Evolutionary conservation across 2,797 vertebrate genomes (phyloP).

Genomic region (Graptemys geographica): DNA sequence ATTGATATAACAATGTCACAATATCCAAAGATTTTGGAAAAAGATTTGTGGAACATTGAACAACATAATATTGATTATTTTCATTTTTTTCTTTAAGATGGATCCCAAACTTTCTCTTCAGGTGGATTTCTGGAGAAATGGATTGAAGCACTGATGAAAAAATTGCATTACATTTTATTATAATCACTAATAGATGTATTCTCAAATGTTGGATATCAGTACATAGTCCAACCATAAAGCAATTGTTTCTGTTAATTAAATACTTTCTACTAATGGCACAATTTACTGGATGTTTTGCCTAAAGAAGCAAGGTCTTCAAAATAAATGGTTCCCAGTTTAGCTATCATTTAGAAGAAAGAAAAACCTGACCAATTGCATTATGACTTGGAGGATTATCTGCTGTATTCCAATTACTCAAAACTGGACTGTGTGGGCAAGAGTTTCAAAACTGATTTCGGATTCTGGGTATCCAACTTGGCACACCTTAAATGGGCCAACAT

Average conservation of each 20-base stretch:
- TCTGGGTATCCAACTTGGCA: not conserved
- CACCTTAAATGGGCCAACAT: not conserved
- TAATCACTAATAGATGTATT: not conserved
- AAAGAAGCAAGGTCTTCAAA: not conserved
- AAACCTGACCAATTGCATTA: not conserved
- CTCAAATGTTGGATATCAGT: not conserved
- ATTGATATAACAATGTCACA: not conserved
- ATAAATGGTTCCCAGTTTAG: not conserved
- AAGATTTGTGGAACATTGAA: not conserved
- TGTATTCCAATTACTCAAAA: not conserved
- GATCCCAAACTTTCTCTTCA: not conserved
- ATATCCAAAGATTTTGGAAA: not conserved
- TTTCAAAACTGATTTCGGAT: not conserved
- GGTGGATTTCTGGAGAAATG: not conserved
- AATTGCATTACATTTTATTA: rapidly evolving
- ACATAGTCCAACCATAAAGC: not conserved
- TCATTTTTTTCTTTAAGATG: not conserved
- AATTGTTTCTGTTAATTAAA: constrained; percentile 2
- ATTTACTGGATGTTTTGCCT: not conserved
- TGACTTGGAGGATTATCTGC: not conserved
- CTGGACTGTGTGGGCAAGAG: not conserved
- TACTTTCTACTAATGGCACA: not conserved
- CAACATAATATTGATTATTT: not conserved
- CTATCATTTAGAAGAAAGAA: not conserved
- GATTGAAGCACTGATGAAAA: not conserved